These are phyloP conservation scores for Laterallus jamaicensis DNA, from an alignment of 2,113 vertebrate genomes.

Conservation along the genomic window DNA sequence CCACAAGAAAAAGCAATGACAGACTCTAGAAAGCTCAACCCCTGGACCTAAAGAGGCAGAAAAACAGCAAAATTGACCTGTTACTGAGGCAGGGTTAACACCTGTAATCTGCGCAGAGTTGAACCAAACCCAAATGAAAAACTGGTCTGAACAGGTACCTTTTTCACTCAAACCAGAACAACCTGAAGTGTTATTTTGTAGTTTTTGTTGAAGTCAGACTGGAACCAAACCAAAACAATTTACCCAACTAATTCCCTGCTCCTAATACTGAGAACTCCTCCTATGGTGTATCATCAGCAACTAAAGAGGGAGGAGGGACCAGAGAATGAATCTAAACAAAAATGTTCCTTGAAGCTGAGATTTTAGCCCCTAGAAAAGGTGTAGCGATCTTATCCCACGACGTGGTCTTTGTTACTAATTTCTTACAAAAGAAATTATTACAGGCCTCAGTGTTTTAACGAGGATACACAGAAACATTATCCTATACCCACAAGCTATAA, in stretches of 20 bases:
- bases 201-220: conserved; percentile 18
- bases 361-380: not conserved
- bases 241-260: not conserved
- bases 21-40: not conserved
- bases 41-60: not conserved
- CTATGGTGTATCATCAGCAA: not conserved
- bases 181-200: conserved; percentile 34
- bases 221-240: conserved; percentile 37
- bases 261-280: not conserved
- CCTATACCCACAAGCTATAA: not conserved
- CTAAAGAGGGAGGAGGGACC: not conserved
- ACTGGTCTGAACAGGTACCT: conserved; percentile 27
- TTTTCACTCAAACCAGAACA: conserved; percentile 53
- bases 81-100: not conserved
- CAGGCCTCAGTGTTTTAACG: not conserved
- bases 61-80: not conserved
- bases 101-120: not conserved
- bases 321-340: not conserved
- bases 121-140: conserved; percentile 9
- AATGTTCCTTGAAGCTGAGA: not conserved
- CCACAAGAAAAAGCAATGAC: not conserved
- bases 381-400: not conserved
- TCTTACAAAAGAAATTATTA: not conserved
- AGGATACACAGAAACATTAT: not conserved
- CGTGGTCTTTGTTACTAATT: not conserved